Percentiles rank a stretch among this genome's conserved stretches.
Evolutionary conservation across 2,888 invertebrate genomes (phyloP).

Genomic region (Sycophila texana): DNA sequence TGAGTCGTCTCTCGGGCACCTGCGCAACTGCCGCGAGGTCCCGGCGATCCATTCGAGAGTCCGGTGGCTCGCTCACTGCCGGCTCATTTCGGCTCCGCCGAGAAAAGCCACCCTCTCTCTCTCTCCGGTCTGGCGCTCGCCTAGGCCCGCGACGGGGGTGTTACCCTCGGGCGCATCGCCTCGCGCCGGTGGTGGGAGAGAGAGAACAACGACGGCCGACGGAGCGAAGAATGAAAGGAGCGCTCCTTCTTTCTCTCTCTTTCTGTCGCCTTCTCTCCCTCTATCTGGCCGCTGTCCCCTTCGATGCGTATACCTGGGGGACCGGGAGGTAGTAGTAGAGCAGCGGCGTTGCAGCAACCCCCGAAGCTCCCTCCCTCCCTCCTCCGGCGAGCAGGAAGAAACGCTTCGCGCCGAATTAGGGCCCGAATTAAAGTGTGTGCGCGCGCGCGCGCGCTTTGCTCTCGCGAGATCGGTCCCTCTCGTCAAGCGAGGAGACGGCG

Average conservation of each 20-base stretch:
- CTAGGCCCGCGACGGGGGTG: slow-evolving; percentile 44
- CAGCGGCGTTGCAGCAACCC: slow-evolving; percentile 10
- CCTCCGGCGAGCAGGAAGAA: slow-evolving; percentile 23
- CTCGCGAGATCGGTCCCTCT: slow-evolving; percentile 37
- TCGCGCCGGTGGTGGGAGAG: slow-evolving; percentile 55
- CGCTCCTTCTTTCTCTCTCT: background rate
- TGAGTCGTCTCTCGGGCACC: slow-evolving; percentile 38
- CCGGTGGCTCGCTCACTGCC: slow-evolving; percentile 53
- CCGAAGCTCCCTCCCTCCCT: background rate
- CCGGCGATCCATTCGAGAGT: slow-evolving; percentile 53
- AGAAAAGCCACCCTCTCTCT: slow-evolving; percentile 49
- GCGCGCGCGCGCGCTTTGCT: background rate
- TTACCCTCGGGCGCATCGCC: slow-evolving; percentile 55
- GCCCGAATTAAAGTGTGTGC: background rate
- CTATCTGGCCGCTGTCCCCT: background rate
- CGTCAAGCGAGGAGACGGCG: background rate
- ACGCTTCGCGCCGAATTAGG: slow-evolving; percentile 11
- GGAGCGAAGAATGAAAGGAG: slow-evolving; percentile 14
- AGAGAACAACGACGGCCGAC: slow-evolving; percentile 45
- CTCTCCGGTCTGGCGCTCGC: slow-evolving; percentile 11
- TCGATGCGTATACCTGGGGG: slow-evolving; percentile 11
- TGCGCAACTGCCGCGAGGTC: slow-evolving; percentile 39
- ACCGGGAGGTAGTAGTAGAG: too few relatives aligned
- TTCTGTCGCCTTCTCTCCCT: slow-evolving; percentile 15
- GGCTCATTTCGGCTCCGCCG: slow-evolving; percentile 17